These are phyloP conservation scores for Strix occidentalis DNA, from an alignment of 2,797 vertebrate genomes.

Conservation along the genomic window DNA sequence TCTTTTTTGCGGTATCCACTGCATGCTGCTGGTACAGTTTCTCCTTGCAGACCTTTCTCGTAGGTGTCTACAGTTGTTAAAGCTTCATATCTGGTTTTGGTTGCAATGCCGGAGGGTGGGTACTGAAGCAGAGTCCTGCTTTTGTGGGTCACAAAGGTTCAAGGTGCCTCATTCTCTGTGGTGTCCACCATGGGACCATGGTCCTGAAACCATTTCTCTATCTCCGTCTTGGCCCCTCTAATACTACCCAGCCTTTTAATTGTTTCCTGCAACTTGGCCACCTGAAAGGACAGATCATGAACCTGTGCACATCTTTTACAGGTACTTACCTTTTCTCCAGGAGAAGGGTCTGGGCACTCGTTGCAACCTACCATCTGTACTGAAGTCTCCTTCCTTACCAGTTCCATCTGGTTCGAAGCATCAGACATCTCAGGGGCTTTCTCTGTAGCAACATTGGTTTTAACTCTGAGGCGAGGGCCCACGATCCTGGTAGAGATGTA, in stretches of 20 bases:
- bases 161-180: neutral
- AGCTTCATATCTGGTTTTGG: no score
- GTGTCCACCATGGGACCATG: no score
- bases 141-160: neutral
- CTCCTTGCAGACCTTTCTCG: neutral
- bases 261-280: no score
- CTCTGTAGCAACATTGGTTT: neutral
- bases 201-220: no score
- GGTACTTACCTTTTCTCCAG: no score
- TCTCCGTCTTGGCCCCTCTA: no score
- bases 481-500: no score
- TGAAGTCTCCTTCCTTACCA: neutral
- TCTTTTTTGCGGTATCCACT: neutral
- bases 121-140: no score
- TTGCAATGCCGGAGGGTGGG: no score
- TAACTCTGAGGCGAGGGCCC: neutral
- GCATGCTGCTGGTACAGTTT: neutral
- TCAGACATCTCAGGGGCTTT: neutral
- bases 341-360: neutral
- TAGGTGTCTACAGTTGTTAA: neutral
- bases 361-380: neutral
- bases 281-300: no score
- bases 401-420: neutral
- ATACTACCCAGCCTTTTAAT: no score
- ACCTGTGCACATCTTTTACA: no score